Conservation (phyloP, 2,888 invertebrate genomes). For the Mythimna vitellina region DNA sequence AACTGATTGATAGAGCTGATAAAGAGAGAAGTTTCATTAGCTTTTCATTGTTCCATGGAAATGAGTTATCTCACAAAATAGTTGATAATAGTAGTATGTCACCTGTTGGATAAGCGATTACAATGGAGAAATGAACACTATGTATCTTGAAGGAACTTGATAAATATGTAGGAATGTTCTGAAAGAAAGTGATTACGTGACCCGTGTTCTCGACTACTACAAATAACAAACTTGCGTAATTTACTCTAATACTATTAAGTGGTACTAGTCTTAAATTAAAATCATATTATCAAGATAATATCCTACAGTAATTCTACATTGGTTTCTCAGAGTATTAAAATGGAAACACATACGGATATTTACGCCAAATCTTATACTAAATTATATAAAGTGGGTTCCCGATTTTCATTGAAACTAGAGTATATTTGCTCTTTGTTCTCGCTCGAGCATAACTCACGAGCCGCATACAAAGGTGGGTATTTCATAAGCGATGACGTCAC, state of each 20-base stretch:
- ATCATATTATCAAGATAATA: slow-evolving; percentile 1
- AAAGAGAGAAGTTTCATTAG: slow-evolving; percentile 18
- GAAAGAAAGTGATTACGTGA: background rate
- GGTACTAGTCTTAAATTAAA: background rate
- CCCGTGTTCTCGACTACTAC: background rate
- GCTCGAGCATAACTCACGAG: slow-evolving; percentile 28
- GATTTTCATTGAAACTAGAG: slow-evolving; percentile 19
- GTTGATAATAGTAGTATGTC: background rate
- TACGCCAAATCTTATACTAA: background rate
- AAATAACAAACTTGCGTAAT: background rate
- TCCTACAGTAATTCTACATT: background rate
- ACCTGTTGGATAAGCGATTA: background rate
- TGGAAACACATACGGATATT: background rate
- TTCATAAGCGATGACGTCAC: slow-evolving; percentile 17
- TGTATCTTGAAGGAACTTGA: background rate
- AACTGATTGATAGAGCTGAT: background rate
- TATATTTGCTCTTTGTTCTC: slow-evolving; percentile 18
- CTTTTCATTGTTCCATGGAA: slow-evolving; percentile 5
- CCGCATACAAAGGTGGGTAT: slow-evolving; percentile 14
- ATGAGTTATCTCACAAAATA: slow-evolving; percentile 10
- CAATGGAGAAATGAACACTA: background rate
- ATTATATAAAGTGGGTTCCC: background rate
- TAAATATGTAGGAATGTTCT: background rate
- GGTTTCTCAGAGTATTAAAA: background rate
- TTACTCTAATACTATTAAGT: background rate